These are phyloP conservation scores for Criorhina ranunculi DNA, from an alignment of 2,888 invertebrate species.

Conservation along the genomic window DNA sequence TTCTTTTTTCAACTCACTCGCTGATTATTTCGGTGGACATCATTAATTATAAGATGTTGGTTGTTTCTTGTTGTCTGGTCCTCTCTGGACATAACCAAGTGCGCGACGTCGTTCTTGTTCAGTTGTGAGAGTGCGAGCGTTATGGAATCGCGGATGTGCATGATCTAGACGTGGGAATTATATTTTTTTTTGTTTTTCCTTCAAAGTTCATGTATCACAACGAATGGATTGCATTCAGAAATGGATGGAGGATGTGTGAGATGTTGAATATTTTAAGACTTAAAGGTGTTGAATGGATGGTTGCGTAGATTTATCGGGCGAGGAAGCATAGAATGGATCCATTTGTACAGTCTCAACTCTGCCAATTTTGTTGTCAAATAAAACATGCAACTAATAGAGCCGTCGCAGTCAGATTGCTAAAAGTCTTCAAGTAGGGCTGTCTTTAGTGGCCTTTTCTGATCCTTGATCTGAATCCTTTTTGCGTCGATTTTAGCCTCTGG, in stretches of 20 bases:
- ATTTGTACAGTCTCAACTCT: not conserved
- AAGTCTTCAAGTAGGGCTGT: too few species aligned
- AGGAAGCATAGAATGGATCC: not conserved
- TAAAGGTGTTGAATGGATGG: constrained; percentile 26
- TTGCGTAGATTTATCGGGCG: not conserved
- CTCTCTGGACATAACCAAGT: constrained; percentile 40
- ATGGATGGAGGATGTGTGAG: constrained; percentile 4
- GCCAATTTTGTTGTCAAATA: too few species aligned
- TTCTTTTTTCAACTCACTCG: not conserved
- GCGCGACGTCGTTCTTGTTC: constrained; percentile 18
- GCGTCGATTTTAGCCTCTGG: too few species aligned
- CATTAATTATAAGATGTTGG: constrained; percentile 73
- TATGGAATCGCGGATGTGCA: constrained; percentile 46
- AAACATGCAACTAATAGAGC: too few species aligned
- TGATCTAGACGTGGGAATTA: constrained; percentile 58
- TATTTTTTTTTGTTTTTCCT: constrained; percentile 11
- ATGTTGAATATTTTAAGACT: constrained; percentile 26
- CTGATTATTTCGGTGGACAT: constrained; percentile 67
- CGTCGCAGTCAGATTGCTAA: too few species aligned
- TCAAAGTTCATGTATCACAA: not conserved
- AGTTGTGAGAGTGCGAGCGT: constrained; percentile 32
- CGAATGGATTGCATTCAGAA: constrained; percentile 9
- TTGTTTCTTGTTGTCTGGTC: constrained; percentile 40
- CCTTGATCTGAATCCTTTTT: too few species aligned
- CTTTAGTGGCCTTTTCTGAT: too few species aligned